Evolutionary conservation across 2,888 invertebrate species (phyloP).

Genomic region (Tromatobia lineatoria): DNA sequence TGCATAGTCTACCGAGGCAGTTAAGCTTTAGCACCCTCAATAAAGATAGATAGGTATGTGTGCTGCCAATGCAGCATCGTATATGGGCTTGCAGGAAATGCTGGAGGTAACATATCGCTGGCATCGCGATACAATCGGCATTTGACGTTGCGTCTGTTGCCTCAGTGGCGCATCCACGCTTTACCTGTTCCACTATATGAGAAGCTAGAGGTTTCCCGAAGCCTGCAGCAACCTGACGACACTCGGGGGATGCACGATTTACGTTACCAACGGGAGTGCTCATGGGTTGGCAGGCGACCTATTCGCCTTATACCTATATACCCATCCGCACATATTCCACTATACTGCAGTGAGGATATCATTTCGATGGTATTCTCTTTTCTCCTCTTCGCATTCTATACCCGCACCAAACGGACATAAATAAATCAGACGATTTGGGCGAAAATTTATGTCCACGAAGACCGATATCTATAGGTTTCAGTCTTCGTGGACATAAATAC

Average conservation of each 20-base stretch:
- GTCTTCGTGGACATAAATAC: too few relatives aligned
- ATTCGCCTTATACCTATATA: background rate
- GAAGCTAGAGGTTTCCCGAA: conserved; percentile 33
- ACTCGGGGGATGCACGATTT: conserved; percentile 64
- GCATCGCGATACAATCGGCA: conserved; percentile 75
- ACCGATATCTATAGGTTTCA: background rate
- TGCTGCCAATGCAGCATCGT: conserved; percentile 10
- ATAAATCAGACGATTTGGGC: conserved; percentile 22
- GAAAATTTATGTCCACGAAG: conserved; percentile 15
- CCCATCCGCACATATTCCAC: conserved; percentile 5
- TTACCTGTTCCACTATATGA: conserved; percentile 20
- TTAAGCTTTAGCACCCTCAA: conserved; percentile 18
- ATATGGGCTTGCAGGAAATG: conserved; percentile 26
- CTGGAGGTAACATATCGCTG: conserved; percentile 47
- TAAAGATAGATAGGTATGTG: conserved; percentile 7
- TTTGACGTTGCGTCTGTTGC: conserved; percentile 68
- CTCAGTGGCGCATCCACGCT: conserved; percentile 6
- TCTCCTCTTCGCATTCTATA: background rate
- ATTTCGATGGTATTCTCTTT: conserved; percentile 32
- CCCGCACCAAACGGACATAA: background rate
- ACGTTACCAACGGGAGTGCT: conserved; percentile 36
- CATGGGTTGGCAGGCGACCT: conserved; percentile 10
- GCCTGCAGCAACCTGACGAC: conserved; percentile 62
- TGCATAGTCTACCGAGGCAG: background rate
- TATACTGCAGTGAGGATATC: conserved; percentile 41